Evolutionary conservation across 2,888 invertebrate species (phyloP).

Genomic region (Leptopterna dolabrata): DNA sequence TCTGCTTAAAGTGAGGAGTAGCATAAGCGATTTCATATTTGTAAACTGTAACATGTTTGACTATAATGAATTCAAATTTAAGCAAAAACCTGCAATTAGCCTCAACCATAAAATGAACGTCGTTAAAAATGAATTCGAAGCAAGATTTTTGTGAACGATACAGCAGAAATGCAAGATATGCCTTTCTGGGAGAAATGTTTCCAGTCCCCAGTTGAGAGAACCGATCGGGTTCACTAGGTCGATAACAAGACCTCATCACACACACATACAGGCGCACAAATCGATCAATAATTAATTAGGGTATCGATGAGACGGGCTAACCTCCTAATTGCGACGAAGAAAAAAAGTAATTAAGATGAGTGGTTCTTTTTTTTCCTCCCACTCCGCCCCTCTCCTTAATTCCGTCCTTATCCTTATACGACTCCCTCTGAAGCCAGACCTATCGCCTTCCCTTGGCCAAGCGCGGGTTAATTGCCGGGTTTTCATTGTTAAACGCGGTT

Average conservation of each 20-base stretch:
- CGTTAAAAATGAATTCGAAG: no score
- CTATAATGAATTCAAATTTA: no score
- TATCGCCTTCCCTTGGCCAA: background rate
- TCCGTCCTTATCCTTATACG: background rate
- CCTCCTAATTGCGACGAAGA: conserved; percentile 23
- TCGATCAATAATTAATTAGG: conserved; percentile 49
- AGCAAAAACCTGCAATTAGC: no score
- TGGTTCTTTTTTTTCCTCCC: background rate
- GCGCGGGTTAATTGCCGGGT: conserved; percentile 8
- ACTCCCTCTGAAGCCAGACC: conserved; percentile 22
- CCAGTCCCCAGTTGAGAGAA: background rate
- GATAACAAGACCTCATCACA: background rate
- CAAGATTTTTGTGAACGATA: no score
- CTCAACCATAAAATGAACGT: no score
- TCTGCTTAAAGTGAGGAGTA: no score
- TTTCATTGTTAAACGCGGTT: conserved; percentile 20
- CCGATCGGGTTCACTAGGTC: background rate
- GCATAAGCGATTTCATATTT: no score
- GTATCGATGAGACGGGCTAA: conserved; percentile 28
- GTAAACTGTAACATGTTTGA: no score
- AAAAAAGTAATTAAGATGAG: conserved; percentile 44
- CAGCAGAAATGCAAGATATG: no score
- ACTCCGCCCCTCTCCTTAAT: background rate
- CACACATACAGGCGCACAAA: background rate
- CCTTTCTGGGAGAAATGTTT: no score